Evolutionary conservation across 2,113 vertebrate genomes (phyloP).

Genomic region (Strigops habroptila): DNA sequence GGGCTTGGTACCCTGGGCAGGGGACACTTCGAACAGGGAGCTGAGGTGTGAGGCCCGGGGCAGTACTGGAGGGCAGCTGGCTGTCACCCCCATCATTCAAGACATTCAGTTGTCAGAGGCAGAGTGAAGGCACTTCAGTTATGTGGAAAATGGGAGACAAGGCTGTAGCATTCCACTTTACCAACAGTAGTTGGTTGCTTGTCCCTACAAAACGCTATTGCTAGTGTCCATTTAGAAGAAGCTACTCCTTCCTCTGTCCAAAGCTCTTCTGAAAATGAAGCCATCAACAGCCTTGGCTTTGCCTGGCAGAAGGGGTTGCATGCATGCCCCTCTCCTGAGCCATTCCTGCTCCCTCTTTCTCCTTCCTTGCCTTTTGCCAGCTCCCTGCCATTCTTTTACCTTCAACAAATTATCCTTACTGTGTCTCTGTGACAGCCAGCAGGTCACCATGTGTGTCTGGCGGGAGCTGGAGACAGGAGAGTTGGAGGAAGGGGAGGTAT

Average conservation of each 20-base stretch:
- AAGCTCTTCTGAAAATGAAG: neutral
- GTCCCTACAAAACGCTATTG: neutral
- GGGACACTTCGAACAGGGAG: neutral
- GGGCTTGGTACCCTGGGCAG: neutral
- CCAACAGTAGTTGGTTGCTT: neutral
- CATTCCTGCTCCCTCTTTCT: neutral
- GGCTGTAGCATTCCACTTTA: neutral
- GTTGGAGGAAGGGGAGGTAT: neutral
- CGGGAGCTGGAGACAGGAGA: neutral
- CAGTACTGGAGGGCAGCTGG: neutral
- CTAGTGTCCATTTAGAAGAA: neutral
- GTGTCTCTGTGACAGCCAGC: neutral
- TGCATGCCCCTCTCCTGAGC: neutral
- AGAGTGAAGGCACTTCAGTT: neutral
- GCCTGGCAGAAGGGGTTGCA: neutral
- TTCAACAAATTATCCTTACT: neutral
- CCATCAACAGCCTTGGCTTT: neutral
- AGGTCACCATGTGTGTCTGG: neutral
- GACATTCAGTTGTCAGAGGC: neutral
- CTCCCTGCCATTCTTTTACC: neutral
- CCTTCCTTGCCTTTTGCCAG: neutral
- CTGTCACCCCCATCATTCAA: neutral
- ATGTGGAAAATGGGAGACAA: neutral
- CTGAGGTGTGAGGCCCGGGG: neutral
- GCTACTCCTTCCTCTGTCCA: neutral